Base-by-base conservation (phyloP, 1,140 invertebrate genomes). In the Euura lappo region DNA sequence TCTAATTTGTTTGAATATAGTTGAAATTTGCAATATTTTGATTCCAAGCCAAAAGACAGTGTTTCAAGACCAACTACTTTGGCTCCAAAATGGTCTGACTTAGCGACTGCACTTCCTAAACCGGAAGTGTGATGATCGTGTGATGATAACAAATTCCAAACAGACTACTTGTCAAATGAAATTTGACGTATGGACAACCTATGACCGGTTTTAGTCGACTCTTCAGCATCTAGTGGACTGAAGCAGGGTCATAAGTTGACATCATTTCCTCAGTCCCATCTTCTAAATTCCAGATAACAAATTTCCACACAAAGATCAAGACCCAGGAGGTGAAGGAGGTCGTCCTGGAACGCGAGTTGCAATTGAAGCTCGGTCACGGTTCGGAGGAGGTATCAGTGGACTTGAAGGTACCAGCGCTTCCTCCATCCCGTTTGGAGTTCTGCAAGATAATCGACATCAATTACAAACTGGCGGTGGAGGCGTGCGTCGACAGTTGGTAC, bases 401-500 rank as follows among this genome's bases (percentile, higher is more conserved):
- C 13, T 5, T 76, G 10, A 47, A 51, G 3, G 51, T 76, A 45
- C 75, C 75, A 47, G 69, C 75, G 4, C 51, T 76, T 42, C 75
- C 75, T 7, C 75, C 75, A 43, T 76, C 75, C 42, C 74, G 71
- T 28, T 43, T 76, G n/a, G 68, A 45, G 8, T 51, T 69, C 70
- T 75, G 75, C 70, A 75, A 65, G 28, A 74, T 75, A 42, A 76
- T 76, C 44, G 75, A 76, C 45, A 47, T 76, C 13, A n/a, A 66
- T 42, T 76, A 76, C 66, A 69, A 71, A n/a, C 13, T 76, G 67
- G 69, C 69, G 8, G 66, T 68, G 8, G 66, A 68, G 44, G 66
- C 66, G 0, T 44, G 44, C 13, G 66, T 68, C 4, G 66, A 68
- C 8, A 44, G 66, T 10, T 68, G 66, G 66, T 68, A 42, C 66